Base-by-base conservation (phyloP, 1,140 invertebrate genomes). In the Diorhabda elongata region DNA sequence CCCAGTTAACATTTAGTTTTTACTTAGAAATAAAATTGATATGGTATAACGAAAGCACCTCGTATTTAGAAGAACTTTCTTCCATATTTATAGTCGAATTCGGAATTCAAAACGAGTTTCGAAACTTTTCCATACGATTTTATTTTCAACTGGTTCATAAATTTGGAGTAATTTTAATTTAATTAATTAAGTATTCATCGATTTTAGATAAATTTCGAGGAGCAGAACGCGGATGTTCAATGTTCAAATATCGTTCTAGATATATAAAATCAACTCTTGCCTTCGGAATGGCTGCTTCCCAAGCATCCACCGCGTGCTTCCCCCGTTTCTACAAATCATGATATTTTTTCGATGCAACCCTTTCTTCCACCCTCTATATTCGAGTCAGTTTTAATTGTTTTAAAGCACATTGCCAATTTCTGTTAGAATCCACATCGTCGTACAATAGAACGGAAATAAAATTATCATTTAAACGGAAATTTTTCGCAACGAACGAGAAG, bases 391-490 rank as follows among this genome's bases (percentile, higher is more conserved):
- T 75, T 75, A 75, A 75, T 75, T 75, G 74, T 75, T 75, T 75
- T 75, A 75, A 75, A 75, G 72, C 74, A 75, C 74, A 75, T 75
- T 75, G 74, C 74, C 74, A 75, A 75, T 75, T 75, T 75, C 74
- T 73, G 68, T 67, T 67, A 67, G 65, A 67, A 44, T 67, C 65
- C 58, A 60, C 42, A 67, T 67, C 60, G 58, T 67, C 65, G 57
- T 42, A 26, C 42, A 60, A 45, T 42, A 6, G 6, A 52, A 52
- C 47, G n/a, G 47, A 52, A 52, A 52, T 52, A 52, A n/a, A 52
- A 52, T 52, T 52, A 52, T 52, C 26, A 26, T 26, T 26, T 26
- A 26, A 26, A 26, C 26, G 26, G 26, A 26, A 26, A 26, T 26
- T 26, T 26, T 26, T 26, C 26, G 26, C 26, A 26, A 26, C 26